Base-by-base conservation (phyloP, 2,797 vertebrate genomes). In the Simalia tracyae region DNA sequence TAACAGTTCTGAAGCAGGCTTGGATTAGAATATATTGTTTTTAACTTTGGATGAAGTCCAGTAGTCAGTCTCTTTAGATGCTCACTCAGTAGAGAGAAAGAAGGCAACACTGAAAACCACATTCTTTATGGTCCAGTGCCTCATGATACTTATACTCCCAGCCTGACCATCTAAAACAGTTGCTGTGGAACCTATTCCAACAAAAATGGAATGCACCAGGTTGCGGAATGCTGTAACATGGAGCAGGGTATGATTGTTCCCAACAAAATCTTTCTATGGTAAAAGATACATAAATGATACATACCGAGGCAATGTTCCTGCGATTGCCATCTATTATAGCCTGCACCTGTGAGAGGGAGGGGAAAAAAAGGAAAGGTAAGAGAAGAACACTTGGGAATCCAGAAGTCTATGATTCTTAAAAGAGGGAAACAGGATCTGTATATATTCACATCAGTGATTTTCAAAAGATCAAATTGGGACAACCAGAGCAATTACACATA, bases 301-400 rank as follows among this genome's bases (percentile, higher is more conserved):
- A 64, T 84, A 92, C 92, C 61, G 92, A 92, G 17, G 92, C 54
- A 72, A 92, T 50, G 14, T 88, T 92, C 86, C 92, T 92, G 50
- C 26, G 72, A 42, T 2, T 90, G 68, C 72, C 26, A 57, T 90
- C 89, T 84, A 42, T 42, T 59, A 90, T 12, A 90, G 68, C 59
- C 31, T 87, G 92, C 11, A 90, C 59, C 92, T 92, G 68, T 31
- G 31, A 86, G 24, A 28, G 3, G 57, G 24, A 87, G 10, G n/a
- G 46, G 7, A 87, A 76, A 84, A 87, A 54, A 1, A 92, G 5
- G 4, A 24, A 12, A 63, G 22, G 7, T 31, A 46, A 60, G 12
- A 66, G 11, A 81, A 81, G 2, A 6, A 22, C 14, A 84, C 36
- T 50, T 87, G 19, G 24, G 22, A 66, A 87, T 64, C 22, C 5